Percentiles rank a stretch among this genome's conserved stretches.
These are phyloP conservation scores for Papilio demoleus DNA, from an alignment of 2,888 invertebrate genomes.

Conservation along the genomic window DNA sequence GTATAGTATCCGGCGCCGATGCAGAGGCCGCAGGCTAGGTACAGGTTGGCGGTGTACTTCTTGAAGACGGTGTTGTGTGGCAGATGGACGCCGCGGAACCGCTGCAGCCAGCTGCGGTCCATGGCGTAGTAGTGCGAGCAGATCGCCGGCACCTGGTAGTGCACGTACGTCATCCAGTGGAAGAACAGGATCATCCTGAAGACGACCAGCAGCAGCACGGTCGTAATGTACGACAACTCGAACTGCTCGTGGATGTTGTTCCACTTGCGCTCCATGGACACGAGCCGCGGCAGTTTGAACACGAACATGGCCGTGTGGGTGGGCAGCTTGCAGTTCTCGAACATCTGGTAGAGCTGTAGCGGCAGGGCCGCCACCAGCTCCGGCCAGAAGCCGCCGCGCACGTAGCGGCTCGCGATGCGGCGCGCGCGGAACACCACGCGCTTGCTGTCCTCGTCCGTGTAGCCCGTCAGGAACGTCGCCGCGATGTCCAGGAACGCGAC, in stretches of 20 bases:
- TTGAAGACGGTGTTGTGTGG: conserved; percentile 45
- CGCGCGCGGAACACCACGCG: conserved; percentile 56
- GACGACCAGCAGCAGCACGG: conserved; percentile 47
- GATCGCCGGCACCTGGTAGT: conserved; percentile 63
- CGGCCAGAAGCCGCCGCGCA: conserved; percentile 52
- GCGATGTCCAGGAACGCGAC: conserved; percentile 58
- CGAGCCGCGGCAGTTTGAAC: conserved; percentile 57
- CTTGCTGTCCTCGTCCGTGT: conserved; percentile 58
- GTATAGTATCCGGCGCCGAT: conserved; percentile 59
- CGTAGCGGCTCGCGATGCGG: conserved; percentile 57
- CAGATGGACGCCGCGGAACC: conserved; percentile 46
- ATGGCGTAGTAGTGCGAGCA: conserved; percentile 50
- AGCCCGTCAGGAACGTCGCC: conserved; percentile 63
- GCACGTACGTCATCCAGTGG: conserved; percentile 65
- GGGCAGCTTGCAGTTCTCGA: conserved; percentile 53
- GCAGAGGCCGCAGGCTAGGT: conserved; percentile 55
- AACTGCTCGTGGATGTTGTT: conserved; percentile 55
- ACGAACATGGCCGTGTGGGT: conserved; percentile 59
- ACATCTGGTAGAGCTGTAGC: conserved; percentile 56
- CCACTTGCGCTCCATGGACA: conserved; percentile 51
- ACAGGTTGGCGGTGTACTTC: conserved; percentile 61
- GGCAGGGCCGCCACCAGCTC: conserved; percentile 60
- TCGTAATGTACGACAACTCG: conserved; percentile 53
- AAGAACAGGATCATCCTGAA: conserved; percentile 55
- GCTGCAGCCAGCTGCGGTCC: conserved; percentile 51